Base-by-base conservation (phyloP, 2,888 invertebrate genomes). In the Trypoxylon attenuatum region DNA sequence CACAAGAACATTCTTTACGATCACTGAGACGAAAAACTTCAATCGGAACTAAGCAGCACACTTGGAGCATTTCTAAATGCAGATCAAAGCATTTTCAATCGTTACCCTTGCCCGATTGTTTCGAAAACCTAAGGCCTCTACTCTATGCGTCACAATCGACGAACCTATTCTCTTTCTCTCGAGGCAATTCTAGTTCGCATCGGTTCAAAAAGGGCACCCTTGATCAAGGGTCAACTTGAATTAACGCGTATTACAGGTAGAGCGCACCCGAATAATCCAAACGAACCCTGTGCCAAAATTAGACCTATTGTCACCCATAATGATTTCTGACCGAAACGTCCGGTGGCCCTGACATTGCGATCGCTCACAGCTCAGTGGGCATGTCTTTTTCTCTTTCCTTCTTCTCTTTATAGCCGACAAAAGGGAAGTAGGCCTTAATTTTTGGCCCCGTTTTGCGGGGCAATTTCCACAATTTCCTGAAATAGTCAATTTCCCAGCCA, bases 301-400 rank as follows among this genome's bases (percentile, higher is more conserved):
- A 49, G 52, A 16, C 50, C 56, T 51, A 65, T 71, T 65, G 67
- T 60, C 50, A 46, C 38, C n/a, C n/a, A 21, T 46, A 22, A 47
- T 65, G 56, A 71, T 69, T 69, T 59, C 69, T 53, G 53, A 38
- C 41, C 69, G 46, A 63, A 63, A 45, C 23, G 54, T 56, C 49
- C 68, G 51, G 60, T 49, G 50, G 18, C 33, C 38, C 39, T 39
- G 60, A 63, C n/a, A 58, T 63, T 54, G 22, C 52, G 70, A 67
- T 67, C 60, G 13, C 42, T 60, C 19, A 56, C 54, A 39, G 55
- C 23, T 47, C 43, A 27, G 2, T 46, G 59, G n/a, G n/a, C n/a
- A n/a, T n/a, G n/a, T n/a, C n/a, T n/a, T n/a, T n/a, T n/a, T n/a
- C n/a, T n/a, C n/a, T n/a, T n/a, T n/a, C n/a, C n/a, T n/a, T n/a